Percentiles rank a stretch among this genome's conserved stretches.
Evolutionary conservation across 2,797 vertebrate species (phyloP).

Genomic region (Cuculus canorus): DNA sequence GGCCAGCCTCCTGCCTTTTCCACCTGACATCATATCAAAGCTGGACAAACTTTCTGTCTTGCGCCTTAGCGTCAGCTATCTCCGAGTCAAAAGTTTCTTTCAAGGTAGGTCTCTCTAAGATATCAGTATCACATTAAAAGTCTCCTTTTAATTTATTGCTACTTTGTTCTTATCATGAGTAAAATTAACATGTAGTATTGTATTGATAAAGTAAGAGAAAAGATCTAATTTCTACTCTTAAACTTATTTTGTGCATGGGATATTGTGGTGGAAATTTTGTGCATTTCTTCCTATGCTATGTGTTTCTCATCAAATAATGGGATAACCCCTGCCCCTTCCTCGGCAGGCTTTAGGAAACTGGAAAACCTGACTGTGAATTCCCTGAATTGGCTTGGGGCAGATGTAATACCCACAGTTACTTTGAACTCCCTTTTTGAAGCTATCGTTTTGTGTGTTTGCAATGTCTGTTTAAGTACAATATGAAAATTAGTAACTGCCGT

Average conservation of each 20-base stretch:
- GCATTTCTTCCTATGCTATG: background rate
- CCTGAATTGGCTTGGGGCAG: background rate
- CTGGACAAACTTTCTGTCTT: conserved; percentile 96
- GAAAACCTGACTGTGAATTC: background rate
- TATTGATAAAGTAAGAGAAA: background rate
- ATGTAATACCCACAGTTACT: background rate
- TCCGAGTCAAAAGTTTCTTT: conserved; percentile 96
- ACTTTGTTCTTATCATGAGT: background rate
- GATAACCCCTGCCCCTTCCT: background rate
- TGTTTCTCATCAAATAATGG: background rate
- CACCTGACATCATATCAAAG: conserved; percentile 91
- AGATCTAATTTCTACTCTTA: background rate
- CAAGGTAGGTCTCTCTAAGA: conserved; percentile 80
- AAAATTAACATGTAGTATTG: background rate
- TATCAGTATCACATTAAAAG: background rate
- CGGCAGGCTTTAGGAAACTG: background rate
- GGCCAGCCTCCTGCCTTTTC: conserved; percentile 92
- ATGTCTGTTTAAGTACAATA: background rate
- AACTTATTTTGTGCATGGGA: background rate
- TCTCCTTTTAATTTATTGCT: background rate
- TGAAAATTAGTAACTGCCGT: background rate
- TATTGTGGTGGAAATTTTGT: background rate
- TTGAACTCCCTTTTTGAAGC: background rate
- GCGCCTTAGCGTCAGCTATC: conserved; percentile 95
- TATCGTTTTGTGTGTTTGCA: background rate